Base-by-base conservation (phyloP, 2,113 vertebrate genomes). In the Thymallus thymallus region DNA sequence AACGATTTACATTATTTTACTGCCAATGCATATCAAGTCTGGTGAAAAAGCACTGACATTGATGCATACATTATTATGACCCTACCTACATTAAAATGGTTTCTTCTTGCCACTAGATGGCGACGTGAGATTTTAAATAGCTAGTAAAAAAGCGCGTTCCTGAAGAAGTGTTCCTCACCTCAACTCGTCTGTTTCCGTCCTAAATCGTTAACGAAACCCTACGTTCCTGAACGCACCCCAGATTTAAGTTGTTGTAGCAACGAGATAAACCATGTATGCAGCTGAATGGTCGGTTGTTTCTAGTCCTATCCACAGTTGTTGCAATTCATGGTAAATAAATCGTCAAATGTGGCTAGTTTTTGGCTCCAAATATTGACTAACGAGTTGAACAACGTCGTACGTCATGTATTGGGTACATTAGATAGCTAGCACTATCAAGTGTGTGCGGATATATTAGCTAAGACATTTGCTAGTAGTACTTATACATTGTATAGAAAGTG, bases 211-310 rank as follows among this genome's bases (percentile, higher is more conserved):
- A 0, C 12, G 0, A 23, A 9, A 4, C 48, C 74, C 78, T 70
- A 14, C 20, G 18, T 66, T 73, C 26, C 16, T 6, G 20, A 58
- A 68, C 2, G 81, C 24, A 88, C 83, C 6, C 18, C 0, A 0
- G 30, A 35, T 58, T 14, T 20, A 46, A 9, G 72, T 88, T 91
- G 90, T 90, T 84, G 87, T 90, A 83, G 90, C 86, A 91, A 91
- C 89, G 22, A 74, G 20, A 30, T 5, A 58, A 5, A 13, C 51
- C 35, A 51, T 51, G 6, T 2, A 0, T 29, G 6, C 16, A 66
- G 18, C 7, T 2, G 18, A 18, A 24, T 18, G 6, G 64, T 10
- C 6, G 35, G 64, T n/a, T 66, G 5, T 35, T 0, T 76, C 7
- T 26, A 41, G n/a, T 14, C 32, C 41, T 48, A n/a, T 13, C 23